These are phyloP conservation scores for Leistus spinibarbis DNA, from an alignment of 2,888 invertebrate species.

Conservation along the genomic window DNA sequence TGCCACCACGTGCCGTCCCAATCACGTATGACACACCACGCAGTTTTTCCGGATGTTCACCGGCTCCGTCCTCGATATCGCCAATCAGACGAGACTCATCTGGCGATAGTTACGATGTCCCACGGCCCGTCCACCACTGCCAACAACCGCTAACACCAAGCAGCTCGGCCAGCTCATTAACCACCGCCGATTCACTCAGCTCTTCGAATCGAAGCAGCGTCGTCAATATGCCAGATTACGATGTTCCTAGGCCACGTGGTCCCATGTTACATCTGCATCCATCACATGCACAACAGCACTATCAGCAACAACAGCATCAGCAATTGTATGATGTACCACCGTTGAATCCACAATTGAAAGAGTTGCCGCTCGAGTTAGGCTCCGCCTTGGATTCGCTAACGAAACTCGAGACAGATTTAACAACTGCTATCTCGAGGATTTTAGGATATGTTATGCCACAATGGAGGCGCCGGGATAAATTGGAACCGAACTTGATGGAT, in stretches of 20 bases:
- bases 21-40: slow-evolving; percentile 62
- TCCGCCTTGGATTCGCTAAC: slow-evolving; percentile 78
- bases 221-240: slow-evolving; percentile 70
- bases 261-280: slow-evolving; percentile 50
- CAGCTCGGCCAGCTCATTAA: slow-evolving; percentile 70
- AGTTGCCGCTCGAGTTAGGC: slow-evolving; percentile 74
- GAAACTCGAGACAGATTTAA: slow-evolving; percentile 79
- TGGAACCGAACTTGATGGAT: slow-evolving; percentile 81
- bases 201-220: slow-evolving; percentile 60
- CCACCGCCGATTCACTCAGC: slow-evolving; percentile 66
- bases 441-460: slow-evolving; percentile 79
- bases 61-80: slow-evolving; percentile 58
- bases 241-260: slow-evolving; percentile 65
- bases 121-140: slow-evolving; percentile 61
- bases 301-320: slow-evolving; percentile 45
- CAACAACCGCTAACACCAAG: slow-evolving; percentile 68
- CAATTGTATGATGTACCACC: slow-evolving; percentile 69
- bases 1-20: slow-evolving; percentile 67
- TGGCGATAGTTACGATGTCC: slow-evolving; percentile 68
- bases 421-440: slow-evolving; percentile 77
- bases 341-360: slow-evolving; percentile 58
- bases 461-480: slow-evolving; percentile 81
- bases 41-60: slow-evolving; percentile 60
- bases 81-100: slow-evolving; percentile 53
- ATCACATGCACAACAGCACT: slow-evolving; percentile 41